These are phyloP conservation scores for Eristalis tenax DNA, from an alignment of 2,888 invertebrate species.

Conservation along the genomic window DNA sequence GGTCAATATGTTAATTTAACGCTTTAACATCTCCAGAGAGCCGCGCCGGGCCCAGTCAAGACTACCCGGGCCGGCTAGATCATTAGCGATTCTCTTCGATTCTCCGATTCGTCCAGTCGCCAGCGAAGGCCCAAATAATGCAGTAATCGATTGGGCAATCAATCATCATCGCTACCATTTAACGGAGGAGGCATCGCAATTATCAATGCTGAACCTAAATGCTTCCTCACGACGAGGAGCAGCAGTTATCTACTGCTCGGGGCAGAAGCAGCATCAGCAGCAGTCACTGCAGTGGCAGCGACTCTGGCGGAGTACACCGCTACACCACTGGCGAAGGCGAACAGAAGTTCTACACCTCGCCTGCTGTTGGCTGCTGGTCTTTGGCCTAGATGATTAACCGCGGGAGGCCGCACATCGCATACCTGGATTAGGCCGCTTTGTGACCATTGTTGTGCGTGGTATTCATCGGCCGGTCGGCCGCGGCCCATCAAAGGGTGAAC, in stretches of 20 bases:
- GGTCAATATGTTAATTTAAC: constrained; percentile 72
- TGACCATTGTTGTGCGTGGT: constrained; percentile 41
- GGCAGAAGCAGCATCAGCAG: constrained; percentile 41
- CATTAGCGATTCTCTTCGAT: constrained; percentile 64
- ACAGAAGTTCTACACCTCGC: constrained; percentile 52
- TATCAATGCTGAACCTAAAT: constrained; percentile 71
- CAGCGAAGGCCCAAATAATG: constrained; percentile 52
- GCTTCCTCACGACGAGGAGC: constrained; percentile 59
- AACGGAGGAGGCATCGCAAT: constrained; percentile 71
- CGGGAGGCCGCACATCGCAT: constrained; percentile 33
- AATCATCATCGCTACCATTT: constrained; percentile 72
- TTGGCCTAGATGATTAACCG: constrained; percentile 63
- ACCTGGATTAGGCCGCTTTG: constrained; percentile 43
- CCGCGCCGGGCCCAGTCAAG: not conserved
- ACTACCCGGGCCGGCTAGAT: not conserved
- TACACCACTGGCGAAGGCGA: no score
- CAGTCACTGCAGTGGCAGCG: constrained; percentile 6
- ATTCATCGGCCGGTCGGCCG: not conserved
- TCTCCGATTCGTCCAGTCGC: constrained; percentile 9
- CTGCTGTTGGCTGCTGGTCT: constrained; percentile 43
- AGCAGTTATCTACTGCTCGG: constrained; percentile 42
- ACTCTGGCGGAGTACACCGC: not conserved
- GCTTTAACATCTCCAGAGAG: constrained; percentile 60
- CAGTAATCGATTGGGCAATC: constrained; percentile 71
- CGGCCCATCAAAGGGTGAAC: constrained; percentile 68